Evolutionary conservation across 2,888 invertebrate species (phyloP).

Genomic region (Diaphora mendica): DNA sequence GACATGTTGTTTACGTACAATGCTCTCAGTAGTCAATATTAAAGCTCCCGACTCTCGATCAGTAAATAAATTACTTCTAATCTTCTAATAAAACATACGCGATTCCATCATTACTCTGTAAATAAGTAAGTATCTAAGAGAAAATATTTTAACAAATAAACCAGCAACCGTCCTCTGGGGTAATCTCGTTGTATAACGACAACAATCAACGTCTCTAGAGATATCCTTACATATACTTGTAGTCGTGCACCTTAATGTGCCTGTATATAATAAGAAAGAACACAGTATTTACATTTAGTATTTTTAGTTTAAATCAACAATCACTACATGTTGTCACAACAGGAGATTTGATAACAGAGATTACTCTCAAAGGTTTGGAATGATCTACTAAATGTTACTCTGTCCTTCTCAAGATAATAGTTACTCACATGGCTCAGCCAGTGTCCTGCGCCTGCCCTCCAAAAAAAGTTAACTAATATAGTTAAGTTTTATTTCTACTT

Average conservation of each 20-base stretch:
- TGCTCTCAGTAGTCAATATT: not conserved
- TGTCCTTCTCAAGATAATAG: not conserved
- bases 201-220: constrained; percentile 51
- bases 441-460: too few species aligned
- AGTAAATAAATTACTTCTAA: not conserved
- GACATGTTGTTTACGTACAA: not conserved
- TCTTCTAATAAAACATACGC: constrained; percentile 9
- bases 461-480: too few species aligned
- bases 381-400: not conserved
- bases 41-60: not conserved
- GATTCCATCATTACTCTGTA: constrained; percentile 12
- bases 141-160: constrained; percentile 58
- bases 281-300: not conserved
- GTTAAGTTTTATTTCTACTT: not conserved
- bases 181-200: constrained; percentile 58
- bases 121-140: constrained; percentile 47
- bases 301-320: not conserved
- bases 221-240: constrained; percentile 46
- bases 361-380: not conserved
- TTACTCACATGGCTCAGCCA: not conserved
- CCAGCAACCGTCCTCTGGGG: constrained; percentile 60
- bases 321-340: not conserved
- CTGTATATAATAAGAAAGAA: constrained; percentile 2
- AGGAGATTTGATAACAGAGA: not conserved
- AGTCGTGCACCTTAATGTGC: constrained; percentile 28